Conservation (phyloP, 2,888 invertebrate species). For the Salticus scenicus region DNA sequence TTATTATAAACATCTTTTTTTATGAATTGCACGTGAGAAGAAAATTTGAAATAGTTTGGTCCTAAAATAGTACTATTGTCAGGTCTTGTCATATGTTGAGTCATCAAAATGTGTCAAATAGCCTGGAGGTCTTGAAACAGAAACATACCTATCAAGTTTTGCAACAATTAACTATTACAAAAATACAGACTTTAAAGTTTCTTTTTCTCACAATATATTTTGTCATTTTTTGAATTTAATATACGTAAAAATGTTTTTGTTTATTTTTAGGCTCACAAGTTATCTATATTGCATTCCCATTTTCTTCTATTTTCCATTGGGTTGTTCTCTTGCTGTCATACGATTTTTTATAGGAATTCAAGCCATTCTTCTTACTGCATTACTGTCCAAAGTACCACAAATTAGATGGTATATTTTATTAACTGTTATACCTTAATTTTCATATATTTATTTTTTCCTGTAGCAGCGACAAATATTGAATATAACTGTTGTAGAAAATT, state of each 20-base stretch:
- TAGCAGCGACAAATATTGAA: not conserved
- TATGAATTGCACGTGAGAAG: too few species aligned
- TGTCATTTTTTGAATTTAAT: too few species aligned
- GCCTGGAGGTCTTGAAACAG: too few species aligned
- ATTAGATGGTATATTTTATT: not conserved
- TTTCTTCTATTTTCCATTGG: slow-evolving; percentile 5
- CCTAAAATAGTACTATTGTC: too few species aligned
- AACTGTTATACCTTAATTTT: not conserved
- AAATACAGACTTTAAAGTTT: too few species aligned
- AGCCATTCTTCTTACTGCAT: slow-evolving; percentile 14
- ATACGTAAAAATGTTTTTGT: not conserved
- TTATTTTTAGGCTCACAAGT: slow-evolving; percentile 4
- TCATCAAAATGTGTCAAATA: too few species aligned
- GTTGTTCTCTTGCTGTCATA: not conserved
- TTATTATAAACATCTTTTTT: too few species aligned
- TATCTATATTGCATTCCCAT: slow-evolving; percentile 6
- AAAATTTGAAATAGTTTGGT: too few species aligned
- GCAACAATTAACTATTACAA: too few species aligned
- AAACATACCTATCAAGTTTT: too few species aligned
- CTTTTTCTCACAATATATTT: too few species aligned
- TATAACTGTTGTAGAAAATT: not conserved
- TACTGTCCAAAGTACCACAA: not conserved
- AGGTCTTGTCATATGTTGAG: too few species aligned
- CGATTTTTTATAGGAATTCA: slow-evolving; percentile 19
- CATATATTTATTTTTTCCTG: not conserved